phyloP scores from a whole-genome alignment of 2,888 invertebrate genomes.

The Drepana falcataria region DNA sequence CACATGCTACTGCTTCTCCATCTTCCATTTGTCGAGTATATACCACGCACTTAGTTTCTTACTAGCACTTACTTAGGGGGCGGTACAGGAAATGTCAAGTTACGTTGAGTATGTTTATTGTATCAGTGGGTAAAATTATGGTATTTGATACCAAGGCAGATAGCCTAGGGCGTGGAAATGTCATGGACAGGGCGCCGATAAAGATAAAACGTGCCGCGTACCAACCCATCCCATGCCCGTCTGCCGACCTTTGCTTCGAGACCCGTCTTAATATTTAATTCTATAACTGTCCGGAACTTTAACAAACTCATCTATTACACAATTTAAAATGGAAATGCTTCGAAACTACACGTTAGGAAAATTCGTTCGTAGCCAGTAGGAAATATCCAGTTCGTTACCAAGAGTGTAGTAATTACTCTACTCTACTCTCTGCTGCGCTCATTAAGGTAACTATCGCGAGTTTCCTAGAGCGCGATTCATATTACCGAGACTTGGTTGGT shows the following conservation, averaged over 20 bases:
- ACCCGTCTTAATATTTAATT: slow-evolving; percentile 12
- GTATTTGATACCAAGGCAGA: slow-evolving; percentile 28
- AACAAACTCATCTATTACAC: not conserved
- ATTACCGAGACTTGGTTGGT: not conserved
- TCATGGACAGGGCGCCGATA: slow-evolving; percentile 55
- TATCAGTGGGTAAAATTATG: slow-evolving; percentile 28
- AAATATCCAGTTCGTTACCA: not conserved
- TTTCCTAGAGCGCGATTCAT: not conserved
- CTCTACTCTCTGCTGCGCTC: not conserved
- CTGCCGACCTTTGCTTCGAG: slow-evolving; percentile 6
- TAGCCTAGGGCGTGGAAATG: slow-evolving; percentile 56
- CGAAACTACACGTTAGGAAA: not conserved
- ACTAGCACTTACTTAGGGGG: too few relatives aligned
- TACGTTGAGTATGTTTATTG: slow-evolving; percentile 19
- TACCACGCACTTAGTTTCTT: too few relatives aligned
- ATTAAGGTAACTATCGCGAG: not conserved
- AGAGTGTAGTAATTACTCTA: not conserved
- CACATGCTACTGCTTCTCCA: too few relatives aligned
- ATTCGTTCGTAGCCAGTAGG: not conserved
- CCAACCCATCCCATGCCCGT: slow-evolving; percentile 9
- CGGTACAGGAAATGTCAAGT: slow-evolving; percentile 7
- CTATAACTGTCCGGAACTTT: slow-evolving; percentile 2
- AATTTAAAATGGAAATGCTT: not conserved
- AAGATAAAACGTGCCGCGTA: slow-evolving; percentile 42
- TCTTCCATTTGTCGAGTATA: too few relatives aligned